Percentiles rank a stretch among this genome's conserved stretches.
These are phyloP conservation scores for Nemotelus pantherinus DNA, from an alignment of 2,888 invertebrate species.

Conservation along the genomic window DNA sequence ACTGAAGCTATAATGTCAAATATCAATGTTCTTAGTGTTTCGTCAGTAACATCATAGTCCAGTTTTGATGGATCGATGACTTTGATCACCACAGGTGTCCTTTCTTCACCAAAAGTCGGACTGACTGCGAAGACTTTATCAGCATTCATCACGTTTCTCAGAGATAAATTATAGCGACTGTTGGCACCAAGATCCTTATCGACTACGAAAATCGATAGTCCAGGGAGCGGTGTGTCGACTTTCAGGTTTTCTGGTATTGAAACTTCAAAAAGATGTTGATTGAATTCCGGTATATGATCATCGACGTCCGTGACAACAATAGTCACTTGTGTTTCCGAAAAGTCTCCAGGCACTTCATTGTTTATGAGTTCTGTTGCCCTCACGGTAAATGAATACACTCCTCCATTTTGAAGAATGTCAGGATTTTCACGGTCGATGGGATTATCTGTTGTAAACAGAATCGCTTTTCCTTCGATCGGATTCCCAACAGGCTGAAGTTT, in stretches of 20 bases:
- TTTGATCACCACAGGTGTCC: constrained; percentile 78
- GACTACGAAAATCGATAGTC: constrained; percentile 77
- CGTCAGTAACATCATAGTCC: constrained; percentile 76
- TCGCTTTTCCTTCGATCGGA: constrained; percentile 68
- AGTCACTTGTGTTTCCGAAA: constrained; percentile 74
- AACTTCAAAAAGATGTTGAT: constrained; percentile 72
- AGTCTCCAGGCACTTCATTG: constrained; percentile 75
- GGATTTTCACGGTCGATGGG: constrained; percentile 81
- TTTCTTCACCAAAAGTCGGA: constrained; percentile 74
- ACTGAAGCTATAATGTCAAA: constrained; percentile 76
- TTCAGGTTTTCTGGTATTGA: constrained; percentile 82
- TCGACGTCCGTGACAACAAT: constrained; percentile 83
- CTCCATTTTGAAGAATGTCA: constrained; percentile 78
- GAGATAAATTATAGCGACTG: constrained; percentile 73
- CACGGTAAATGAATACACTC: constrained; percentile 77
- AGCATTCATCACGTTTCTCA: constrained; percentile 71
- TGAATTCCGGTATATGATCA: constrained; percentile 79
- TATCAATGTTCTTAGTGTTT: constrained; percentile 69
- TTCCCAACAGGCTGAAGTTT: constrained; percentile 67
- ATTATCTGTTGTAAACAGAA: constrained; percentile 71
- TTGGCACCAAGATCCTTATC: constrained; percentile 80
- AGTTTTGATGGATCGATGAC: constrained; percentile 73
- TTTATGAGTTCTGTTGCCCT: constrained; percentile 80
- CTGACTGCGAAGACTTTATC: constrained; percentile 72
- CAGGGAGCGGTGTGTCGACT: constrained; percentile 74